phyloP scores from a whole-genome alignment of 37 sponge, comb jelly and placozoan species.

The Agelas oroides region DNA sequence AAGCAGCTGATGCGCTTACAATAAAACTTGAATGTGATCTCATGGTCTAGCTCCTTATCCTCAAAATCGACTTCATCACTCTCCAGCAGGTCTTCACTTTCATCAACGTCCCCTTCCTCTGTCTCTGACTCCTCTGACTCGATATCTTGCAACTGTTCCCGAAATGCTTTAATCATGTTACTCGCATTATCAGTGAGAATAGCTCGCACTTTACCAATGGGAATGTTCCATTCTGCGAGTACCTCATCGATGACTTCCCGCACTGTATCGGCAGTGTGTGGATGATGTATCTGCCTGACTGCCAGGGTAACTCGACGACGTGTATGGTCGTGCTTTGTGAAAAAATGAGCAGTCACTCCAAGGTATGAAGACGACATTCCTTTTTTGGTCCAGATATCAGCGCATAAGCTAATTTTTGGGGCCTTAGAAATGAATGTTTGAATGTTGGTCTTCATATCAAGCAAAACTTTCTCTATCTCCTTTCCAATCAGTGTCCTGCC shows the following conservation, averaged over 20 bases:
- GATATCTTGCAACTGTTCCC: not conserved
- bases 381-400: slow-evolving; percentile 43
- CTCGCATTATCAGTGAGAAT: slow-evolving; percentile 48
- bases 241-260: slow-evolving; percentile 7
- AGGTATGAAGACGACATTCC: slow-evolving; percentile 38
- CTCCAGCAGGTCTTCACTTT: not conserved
- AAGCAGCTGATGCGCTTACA: slow-evolving; percentile 32
- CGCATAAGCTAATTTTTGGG: slow-evolving; percentile 7
- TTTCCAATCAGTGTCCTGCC: slow-evolving; percentile 1
- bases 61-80: slow-evolving; percentile 8
- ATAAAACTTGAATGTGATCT: not conserved
- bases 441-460: slow-evolving; percentile 15
- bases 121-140: not conserved
- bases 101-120: not conserved
- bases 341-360: slow-evolving; percentile 37
- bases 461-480: slow-evolving; percentile 4
- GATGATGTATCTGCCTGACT: not conserved
- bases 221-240: slow-evolving; percentile 18
- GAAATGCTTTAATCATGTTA: slow-evolving; percentile 41
- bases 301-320: slow-evolving; percentile 14
- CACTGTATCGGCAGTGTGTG: slow-evolving; percentile 14
- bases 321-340: not conserved
- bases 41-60: not conserved
- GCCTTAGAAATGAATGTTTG: not conserved
- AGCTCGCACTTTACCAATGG: not conserved